These are phyloP conservation scores for Ornithoptera priamus DNA, from an alignment of 2,888 invertebrate species.

Conservation along the genomic window DNA sequence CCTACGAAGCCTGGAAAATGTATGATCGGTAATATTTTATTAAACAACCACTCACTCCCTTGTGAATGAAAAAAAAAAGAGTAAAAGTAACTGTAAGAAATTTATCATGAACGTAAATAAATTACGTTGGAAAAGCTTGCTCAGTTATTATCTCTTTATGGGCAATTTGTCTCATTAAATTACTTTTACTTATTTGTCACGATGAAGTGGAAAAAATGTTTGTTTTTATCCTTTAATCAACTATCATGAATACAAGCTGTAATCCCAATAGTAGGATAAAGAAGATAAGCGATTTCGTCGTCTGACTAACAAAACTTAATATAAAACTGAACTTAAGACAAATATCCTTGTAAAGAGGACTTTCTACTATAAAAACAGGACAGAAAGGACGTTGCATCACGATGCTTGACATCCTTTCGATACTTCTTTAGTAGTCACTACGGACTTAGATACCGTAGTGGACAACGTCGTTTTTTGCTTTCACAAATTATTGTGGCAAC, in stretches of 20 bases:
- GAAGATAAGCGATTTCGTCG: no score
- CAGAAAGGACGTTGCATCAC: no score
- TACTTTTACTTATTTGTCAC: slow-evolving; percentile 13
- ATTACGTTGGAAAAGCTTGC: slow-evolving; percentile 13
- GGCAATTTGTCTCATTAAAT: slow-evolving; percentile 17
- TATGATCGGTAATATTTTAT: slow-evolving; percentile 19
- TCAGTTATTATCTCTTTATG: slow-evolving; percentile 7
- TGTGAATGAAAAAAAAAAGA: slow-evolving; percentile 8
- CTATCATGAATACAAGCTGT: neutral
- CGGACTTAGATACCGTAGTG: no score
- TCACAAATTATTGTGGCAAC: no score
- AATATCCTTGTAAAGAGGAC: no score
- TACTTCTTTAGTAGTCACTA: no score
- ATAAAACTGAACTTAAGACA: no score
- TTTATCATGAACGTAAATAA: slow-evolving; percentile 12
- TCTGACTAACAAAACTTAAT: no score
- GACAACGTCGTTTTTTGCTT: no score
- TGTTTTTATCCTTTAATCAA: neutral
- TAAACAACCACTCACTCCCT: slow-evolving; percentile 10
- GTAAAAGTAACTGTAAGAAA: slow-evolving; percentile 13
- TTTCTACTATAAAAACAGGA: no score
- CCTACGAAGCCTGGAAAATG: slow-evolving; percentile 3
- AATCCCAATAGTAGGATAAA: no score
- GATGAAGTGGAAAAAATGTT: neutral
- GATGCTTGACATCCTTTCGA: no score